phyloP scores from a whole-genome alignment of 1,140 invertebrate species.

The Sitophilus oryzae region DNA sequence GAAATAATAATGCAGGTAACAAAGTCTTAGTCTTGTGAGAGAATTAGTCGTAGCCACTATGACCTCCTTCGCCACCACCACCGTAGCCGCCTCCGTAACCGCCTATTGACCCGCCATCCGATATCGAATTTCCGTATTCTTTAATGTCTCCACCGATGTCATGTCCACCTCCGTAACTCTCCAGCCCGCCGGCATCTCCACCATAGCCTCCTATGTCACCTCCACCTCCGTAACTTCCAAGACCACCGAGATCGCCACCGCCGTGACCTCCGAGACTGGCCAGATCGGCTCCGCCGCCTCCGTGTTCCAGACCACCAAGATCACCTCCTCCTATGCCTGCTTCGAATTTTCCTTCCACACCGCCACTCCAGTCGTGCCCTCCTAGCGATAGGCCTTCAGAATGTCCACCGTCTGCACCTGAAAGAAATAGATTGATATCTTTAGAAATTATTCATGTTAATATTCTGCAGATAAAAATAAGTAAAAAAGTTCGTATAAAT shows the following conservation, averaged over 20 bases:
- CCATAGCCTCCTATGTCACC: slow-evolving; percentile 16
- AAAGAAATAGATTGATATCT: slow-evolving; percentile 4
- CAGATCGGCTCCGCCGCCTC: slow-evolving; percentile 11
- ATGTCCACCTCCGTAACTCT: slow-evolving; percentile 12
- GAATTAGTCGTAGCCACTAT: slow-evolving; percentile 35
- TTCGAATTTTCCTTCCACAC: not conserved
- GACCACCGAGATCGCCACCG: slow-evolving; percentile 17
- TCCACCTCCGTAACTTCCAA: slow-evolving; percentile 18
- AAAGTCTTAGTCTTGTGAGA: slow-evolving; percentile 17
- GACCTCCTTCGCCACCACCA: slow-evolving; percentile 32
- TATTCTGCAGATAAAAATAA: too few species aligned
- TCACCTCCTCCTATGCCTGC: slow-evolving; percentile 9
- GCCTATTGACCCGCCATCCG: slow-evolving; percentile 10
- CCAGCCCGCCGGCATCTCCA: slow-evolving; percentile 21
- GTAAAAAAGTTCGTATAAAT: too few species aligned
- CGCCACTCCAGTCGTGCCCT: slow-evolving; percentile 23
- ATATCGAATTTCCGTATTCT: slow-evolving; percentile 22
- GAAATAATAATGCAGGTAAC: slow-evolving; percentile 27
- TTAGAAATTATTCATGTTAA: too few species aligned
- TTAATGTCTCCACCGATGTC: slow-evolving; percentile 15
- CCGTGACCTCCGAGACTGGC: slow-evolving; percentile 12
- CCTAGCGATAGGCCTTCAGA: slow-evolving; percentile 15
- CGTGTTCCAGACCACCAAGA: slow-evolving; percentile 11
- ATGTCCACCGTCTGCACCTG: slow-evolving; percentile 20
- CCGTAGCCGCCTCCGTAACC: slow-evolving; percentile 29